Conservation (phyloP, 2,113 vertebrate species). For the Gymnarchus niloticus region DNA sequence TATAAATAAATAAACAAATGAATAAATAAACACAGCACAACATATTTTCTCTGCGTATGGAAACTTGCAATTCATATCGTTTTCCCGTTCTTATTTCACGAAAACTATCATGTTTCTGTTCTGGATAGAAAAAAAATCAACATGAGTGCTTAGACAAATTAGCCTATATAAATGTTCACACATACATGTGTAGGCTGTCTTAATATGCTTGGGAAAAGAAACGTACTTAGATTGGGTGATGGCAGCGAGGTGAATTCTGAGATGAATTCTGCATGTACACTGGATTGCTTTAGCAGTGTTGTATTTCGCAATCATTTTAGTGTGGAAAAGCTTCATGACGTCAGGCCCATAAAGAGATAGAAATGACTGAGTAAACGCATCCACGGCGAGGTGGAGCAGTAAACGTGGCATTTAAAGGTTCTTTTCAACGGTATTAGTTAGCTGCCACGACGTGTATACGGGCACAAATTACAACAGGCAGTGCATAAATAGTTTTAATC, state of each 20-base stretch:
- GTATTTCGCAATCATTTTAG: conserved; percentile 21
- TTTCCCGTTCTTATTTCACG: neutral
- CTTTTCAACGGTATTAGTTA: neutral
- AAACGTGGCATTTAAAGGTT: neutral
- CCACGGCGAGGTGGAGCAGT: neutral
- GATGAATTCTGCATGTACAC: neutral
- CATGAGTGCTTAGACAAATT: neutral
- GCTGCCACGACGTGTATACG: neutral
- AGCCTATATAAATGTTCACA: neutral
- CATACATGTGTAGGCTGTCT: neutral
- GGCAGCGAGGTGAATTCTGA: no score
- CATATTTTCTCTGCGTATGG: neutral
- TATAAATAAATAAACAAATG: neutral
- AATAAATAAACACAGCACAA: neutral
- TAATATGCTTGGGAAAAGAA: neutral
- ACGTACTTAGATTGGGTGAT: neutral
- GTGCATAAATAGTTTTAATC: neutral
- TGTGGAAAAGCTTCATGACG: conserved; percentile 14
- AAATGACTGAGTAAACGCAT: conserved; percentile 1
- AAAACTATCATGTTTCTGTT: neutral
- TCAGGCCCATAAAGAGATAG: neutral
- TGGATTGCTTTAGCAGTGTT: conserved; percentile 23
- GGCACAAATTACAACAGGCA: neutral
- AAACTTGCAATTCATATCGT: neutral
- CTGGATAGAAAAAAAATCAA: neutral